A percentile compares a stretch with the other conserved stretches of the same genome.
phyloP scores from a whole-genome alignment of 2,113 vertebrate genomes.

The Anhinga anhinga region DNA sequence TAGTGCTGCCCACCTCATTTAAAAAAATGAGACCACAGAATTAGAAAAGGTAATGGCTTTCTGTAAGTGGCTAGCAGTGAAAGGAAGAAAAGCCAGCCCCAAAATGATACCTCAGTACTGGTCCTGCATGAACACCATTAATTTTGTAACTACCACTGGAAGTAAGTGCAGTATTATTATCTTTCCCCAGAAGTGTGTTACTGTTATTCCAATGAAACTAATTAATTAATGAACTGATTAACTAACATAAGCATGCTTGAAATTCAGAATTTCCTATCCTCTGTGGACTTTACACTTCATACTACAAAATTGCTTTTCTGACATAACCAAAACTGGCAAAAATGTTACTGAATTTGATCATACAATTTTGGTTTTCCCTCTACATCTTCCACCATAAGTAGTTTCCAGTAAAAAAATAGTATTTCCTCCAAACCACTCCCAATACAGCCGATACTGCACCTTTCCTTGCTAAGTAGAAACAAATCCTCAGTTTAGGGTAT shows the following conservation, averaged over 20 bases:
- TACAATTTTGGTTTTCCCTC: neutral
- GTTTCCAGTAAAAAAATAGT: neutral
- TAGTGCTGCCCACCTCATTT: neutral
- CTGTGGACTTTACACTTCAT: neutral
- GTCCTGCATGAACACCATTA: neutral
- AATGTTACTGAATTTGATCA: neutral
- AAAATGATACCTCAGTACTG: neutral
- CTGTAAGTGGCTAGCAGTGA: neutral
- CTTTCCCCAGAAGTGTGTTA: neutral
- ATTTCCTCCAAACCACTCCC: neutral
- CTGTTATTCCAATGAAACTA: neutral
- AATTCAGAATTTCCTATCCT: neutral
- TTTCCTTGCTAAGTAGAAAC: conserved; percentile 41
- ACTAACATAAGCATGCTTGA: neutral
- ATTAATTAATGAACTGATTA: neutral
- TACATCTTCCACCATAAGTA: neutral
- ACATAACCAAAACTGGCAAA: neutral
- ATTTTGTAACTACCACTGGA: neutral
- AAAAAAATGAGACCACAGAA: neutral
- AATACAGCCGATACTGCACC: neutral
- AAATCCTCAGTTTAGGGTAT: conserved; percentile 11
- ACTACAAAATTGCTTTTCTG: neutral
- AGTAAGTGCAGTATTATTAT: neutral
- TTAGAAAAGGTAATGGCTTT: neutral
- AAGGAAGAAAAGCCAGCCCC: neutral